phyloP scores from a whole-genome alignment of 1,140 invertebrate genomes.

The Ericerus pela region DNA sequence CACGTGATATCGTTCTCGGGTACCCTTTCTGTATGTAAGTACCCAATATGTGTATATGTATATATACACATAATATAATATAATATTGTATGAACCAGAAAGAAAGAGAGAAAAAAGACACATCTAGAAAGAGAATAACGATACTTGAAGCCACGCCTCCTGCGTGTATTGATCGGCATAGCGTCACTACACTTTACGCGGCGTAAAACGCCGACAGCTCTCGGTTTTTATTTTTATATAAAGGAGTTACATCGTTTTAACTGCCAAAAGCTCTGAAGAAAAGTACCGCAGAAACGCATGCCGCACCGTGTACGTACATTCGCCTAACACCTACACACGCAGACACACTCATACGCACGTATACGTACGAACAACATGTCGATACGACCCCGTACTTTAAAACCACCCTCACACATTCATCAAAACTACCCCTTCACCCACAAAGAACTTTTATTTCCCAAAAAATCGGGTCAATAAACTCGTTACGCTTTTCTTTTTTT shows the following conservation, averaged over 20 bases:
- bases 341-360: too few relatives aligned
- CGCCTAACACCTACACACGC: too few relatives aligned
- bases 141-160: constrained; percentile 4
- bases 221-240: neutral
- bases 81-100: too few relatives aligned
- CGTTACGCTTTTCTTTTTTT: neutral
- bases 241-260: constrained; percentile 7
- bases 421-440: too few relatives aligned
- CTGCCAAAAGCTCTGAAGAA: constrained; percentile 3
- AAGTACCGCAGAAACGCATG: constrained; percentile 1
- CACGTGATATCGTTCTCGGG: neutral
- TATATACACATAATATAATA: too few relatives aligned
- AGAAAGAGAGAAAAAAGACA: too few relatives aligned
- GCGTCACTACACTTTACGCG: neutral
- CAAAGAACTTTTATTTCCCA: too few relatives aligned
- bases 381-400: too few relatives aligned
- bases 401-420: too few relatives aligned
- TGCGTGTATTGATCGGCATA: constrained; percentile 8
- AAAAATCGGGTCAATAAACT: constrained; percentile 6
- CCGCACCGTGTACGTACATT: neutral
- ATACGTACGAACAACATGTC: too few relatives aligned
- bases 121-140: constrained; percentile 5
- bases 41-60: too few relatives aligned
- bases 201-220: neutral
- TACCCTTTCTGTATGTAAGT: neutral